A percentile compares a stretch with the other conserved stretches of the same genome.
Conservation (phyloP, 2,113 vertebrate species). For the Ia io region DNA sequence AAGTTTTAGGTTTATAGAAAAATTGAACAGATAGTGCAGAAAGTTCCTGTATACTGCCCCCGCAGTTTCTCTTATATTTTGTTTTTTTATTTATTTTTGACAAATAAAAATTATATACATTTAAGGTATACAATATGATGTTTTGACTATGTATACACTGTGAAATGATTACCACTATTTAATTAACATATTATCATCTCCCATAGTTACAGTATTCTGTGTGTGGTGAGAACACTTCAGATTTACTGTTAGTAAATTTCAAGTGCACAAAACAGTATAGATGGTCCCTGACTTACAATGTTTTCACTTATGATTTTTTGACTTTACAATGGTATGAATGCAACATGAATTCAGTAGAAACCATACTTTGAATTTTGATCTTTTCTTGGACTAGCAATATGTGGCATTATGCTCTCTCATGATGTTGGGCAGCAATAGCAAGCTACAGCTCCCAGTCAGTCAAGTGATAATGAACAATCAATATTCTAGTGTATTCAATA, state of each 20-base stretch:
- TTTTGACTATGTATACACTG: background rate
- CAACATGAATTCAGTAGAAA: background rate
- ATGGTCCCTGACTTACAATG: background rate
- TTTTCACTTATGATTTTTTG: background rate
- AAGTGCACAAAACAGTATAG: background rate
- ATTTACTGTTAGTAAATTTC: background rate
- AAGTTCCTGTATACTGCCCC: background rate
- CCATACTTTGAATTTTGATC: background rate
- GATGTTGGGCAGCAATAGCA: background rate
- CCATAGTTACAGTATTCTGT: background rate
- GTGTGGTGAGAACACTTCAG: background rate
- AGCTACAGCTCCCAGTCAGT: background rate
- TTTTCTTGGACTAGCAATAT: background rate
- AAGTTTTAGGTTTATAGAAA: background rate
- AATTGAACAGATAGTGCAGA: background rate
- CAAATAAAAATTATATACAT: background rate
- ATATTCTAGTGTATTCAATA: background rate
- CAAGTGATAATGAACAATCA: background rate
- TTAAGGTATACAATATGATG: background rate
- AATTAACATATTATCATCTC: background rate
- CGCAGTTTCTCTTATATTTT: background rate
- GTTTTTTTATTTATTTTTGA: background rate
- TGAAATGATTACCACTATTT: background rate
- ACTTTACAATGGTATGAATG: background rate
- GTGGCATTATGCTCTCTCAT: background rate